Conservation (phyloP, 2,113 vertebrate genomes). For the Leuciscus idus region DNA sequence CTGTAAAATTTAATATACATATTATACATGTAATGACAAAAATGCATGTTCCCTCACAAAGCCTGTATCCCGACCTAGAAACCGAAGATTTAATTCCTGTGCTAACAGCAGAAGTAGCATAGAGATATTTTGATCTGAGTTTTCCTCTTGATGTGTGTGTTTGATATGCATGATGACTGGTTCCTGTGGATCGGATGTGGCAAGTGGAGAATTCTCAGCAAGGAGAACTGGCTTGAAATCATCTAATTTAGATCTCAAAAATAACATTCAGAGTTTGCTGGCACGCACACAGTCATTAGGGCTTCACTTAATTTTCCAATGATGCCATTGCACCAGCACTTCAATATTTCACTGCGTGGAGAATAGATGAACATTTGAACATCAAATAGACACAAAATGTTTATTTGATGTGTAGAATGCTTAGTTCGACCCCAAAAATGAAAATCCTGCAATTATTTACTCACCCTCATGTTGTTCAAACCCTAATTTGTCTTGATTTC, state of each 20-base stretch:
- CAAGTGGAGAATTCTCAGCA: background rate
- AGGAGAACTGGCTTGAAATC: slow-evolving; percentile 5
- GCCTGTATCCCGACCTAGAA: too few species aligned
- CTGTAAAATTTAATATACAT: background rate
- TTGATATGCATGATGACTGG: slow-evolving; percentile 15
- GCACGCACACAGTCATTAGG: background rate
- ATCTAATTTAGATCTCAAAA: slow-evolving; percentile 1
- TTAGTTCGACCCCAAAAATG: background rate
- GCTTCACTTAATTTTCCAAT: background rate
- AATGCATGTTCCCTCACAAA: too few species aligned
- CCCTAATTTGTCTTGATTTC: background rate
- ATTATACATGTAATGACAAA: too few species aligned
- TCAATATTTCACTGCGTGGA: background rate
- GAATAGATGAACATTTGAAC: background rate
- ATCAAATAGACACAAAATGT: background rate
- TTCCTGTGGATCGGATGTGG: slow-evolving; percentile 2
- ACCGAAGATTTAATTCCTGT: too few species aligned
- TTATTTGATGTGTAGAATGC: background rate
- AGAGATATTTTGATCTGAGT: background rate
- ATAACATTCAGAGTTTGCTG: background rate
- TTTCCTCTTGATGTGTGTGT: background rate
- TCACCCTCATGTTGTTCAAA: background rate
- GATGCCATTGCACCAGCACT: background rate
- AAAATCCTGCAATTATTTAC: background rate
- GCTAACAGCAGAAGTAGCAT: background rate